phyloP scores from a whole-genome alignment of 2,888 invertebrate species.

The Brachyptera putata region DNA sequence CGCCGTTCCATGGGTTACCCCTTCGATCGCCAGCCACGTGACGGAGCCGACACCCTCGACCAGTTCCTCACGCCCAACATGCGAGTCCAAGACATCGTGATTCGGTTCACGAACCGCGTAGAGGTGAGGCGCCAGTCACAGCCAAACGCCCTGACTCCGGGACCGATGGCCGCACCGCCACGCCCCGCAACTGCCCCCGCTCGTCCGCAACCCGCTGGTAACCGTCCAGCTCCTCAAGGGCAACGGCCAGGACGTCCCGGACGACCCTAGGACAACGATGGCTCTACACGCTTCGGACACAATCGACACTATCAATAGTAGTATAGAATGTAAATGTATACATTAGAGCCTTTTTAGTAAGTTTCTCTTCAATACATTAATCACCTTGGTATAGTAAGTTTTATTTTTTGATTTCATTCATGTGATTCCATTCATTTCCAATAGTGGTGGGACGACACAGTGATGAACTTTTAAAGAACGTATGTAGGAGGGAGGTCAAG shows the following conservation, averaged over 20 bases:
- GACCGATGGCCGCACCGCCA: background rate
- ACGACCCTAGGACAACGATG: no score
- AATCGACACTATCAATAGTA: no score
- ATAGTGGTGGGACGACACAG: no score
- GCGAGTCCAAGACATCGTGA: conserved; percentile 58
- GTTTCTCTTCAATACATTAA: no score
- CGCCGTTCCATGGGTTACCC: conserved; percentile 81
- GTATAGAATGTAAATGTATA: no score
- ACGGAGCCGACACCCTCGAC: conserved; percentile 52
- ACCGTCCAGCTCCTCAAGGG: background rate
- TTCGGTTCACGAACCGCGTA: conserved; percentile 53
- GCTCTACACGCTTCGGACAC: no score
- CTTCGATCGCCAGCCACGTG: conserved; percentile 62
- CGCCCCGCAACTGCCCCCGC: background rate
- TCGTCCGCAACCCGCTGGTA: background rate
- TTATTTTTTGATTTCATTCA: no score
- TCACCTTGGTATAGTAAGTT: no score
- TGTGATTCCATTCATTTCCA: no score
- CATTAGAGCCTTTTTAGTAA: no score
- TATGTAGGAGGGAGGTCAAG: no score
- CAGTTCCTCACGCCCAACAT: conserved; percentile 75
- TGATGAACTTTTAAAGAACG: no score
- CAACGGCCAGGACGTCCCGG: background rate
- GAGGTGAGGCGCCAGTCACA: background rate
- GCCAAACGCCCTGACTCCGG: background rate